These are phyloP conservation scores for Callochromis pleurospilus DNA, from an alignment of 2,113 vertebrate genomes.

Conservation along the genomic window DNA sequence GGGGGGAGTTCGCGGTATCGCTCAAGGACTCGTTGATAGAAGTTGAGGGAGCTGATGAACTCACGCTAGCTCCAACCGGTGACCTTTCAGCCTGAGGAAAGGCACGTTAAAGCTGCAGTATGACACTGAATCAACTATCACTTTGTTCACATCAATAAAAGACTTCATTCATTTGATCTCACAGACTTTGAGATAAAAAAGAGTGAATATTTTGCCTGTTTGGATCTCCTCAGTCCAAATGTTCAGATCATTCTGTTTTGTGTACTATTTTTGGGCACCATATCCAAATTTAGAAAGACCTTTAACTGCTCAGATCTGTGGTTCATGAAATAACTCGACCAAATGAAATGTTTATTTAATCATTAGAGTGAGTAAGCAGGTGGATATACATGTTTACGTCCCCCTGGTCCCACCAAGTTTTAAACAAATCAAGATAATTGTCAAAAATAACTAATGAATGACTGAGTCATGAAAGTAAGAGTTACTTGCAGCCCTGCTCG, in stretches of 20 bases:
- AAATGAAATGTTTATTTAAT: neutral
- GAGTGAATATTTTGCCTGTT: neutral
- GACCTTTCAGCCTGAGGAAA: neutral
- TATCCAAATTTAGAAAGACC: neutral
- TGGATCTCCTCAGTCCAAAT: neutral
- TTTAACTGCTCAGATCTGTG: neutral
- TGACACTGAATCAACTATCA: neutral
- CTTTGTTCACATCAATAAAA: neutral
- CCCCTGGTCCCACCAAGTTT: neutral
- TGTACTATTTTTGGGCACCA: neutral
- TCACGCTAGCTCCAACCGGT: neutral
- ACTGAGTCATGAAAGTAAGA: neutral
- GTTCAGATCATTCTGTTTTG: neutral
- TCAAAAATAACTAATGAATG: neutral
- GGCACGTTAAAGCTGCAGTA: neutral
- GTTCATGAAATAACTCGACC: neutral
- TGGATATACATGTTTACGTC: neutral
- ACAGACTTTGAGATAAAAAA: neutral
- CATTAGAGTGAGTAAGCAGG: neutral
- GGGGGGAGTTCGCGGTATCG: accelerated
- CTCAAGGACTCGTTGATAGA: neutral
- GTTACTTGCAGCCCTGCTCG: neutral
- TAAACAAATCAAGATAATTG: neutral
- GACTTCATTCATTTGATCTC: neutral
- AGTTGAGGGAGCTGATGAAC: neutral